Base-by-base conservation (phyloP, 2,797 vertebrate species). In the Anabas testudineus region DNA sequence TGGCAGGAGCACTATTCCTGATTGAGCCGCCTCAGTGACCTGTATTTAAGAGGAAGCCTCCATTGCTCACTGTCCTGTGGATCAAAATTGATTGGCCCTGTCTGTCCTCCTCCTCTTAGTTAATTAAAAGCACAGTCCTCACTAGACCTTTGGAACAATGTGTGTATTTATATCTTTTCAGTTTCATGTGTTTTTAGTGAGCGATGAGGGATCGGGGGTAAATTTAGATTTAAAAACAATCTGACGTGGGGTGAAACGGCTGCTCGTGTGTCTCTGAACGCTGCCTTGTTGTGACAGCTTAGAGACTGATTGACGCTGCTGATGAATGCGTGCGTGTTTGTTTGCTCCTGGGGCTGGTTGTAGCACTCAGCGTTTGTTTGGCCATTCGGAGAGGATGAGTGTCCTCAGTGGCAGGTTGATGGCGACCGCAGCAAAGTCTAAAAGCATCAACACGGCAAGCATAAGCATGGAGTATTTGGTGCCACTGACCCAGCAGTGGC, bases 11-110 rank as follows among this genome's bases (percentile, higher is more conserved):
- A 71, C 60, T 82, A 51, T 73, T 45, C 32, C 56, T 82, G 77
- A 78, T 72, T 63, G 62, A 71, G 49, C 55, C 45, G 57, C 59
- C 55, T 72, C 2, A 19, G 49, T 63, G 51, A 42, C 9, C 42
- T 32, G 45, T 53, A 72, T 70, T 78, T 53, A 48, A 77, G 62
- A 58, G 59, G 59, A 74, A 48, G 52, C 55, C 41, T 28, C 41
- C 49, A 52, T 43, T 49, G 52, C 60, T 78, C 74, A 41, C 74
- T 75, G 57, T 78, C 73, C 36, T 30, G 36, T 60, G 56, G 61
- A 86, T 83, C 67, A 77, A 48, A 55, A 88, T 87, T 81, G 88
- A 91, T 87, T 84, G 66, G 48, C 60, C 77, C 52, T 60, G 28
- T 73, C 69, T 72, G 75, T 58, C 65, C 55, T 46, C 45, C 61